A percentile compares a stretch with the other conserved stretches of the same genome.
Conservation (phyloP, 2,888 invertebrate genomes). For the Cryptus viduatorius region DNA sequence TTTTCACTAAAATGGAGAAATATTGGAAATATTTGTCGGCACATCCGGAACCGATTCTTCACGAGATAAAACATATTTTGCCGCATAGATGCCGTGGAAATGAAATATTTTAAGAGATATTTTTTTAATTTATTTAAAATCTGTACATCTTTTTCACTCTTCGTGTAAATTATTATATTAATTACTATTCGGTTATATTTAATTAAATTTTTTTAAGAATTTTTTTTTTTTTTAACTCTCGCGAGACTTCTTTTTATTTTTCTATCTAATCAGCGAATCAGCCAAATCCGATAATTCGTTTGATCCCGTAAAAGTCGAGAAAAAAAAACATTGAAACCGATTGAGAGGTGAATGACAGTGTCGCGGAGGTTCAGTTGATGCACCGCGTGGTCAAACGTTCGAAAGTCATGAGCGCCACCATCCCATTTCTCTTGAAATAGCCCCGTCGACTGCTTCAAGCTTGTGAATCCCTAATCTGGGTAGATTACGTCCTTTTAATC, state of each 20-base stretch:
- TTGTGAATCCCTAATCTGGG: slow-evolving; percentile 67
- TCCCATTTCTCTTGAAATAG: slow-evolving; percentile 56
- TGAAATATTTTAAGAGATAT: too few relatives aligned
- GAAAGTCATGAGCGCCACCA: slow-evolving; percentile 65
- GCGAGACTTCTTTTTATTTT: neutral
- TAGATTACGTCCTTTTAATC: slow-evolving; percentile 72
- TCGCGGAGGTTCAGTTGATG: slow-evolving; percentile 39
- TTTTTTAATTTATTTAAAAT: too few relatives aligned
- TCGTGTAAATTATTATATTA: too few relatives aligned
- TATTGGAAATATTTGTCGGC: neutral
- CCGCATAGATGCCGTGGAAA: too few relatives aligned
- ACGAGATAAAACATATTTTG: neutral
- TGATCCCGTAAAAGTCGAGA: neutral
- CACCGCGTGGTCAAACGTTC: slow-evolving; percentile 66
- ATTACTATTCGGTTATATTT: too few relatives aligned
- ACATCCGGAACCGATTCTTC: neutral
- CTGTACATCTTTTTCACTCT: too few relatives aligned
- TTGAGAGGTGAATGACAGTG: slow-evolving; percentile 12
- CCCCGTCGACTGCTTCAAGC: slow-evolving; percentile 48
- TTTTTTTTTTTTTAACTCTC: neutral
- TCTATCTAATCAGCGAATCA: neutral
- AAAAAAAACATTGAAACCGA: neutral
- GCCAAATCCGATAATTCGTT: slow-evolving; percentile 34
- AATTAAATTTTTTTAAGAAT: neutral
- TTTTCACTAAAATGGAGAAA: neutral